Base-by-base conservation (phyloP, 2,797 vertebrate species). In the Characodon lateralis region DNA sequence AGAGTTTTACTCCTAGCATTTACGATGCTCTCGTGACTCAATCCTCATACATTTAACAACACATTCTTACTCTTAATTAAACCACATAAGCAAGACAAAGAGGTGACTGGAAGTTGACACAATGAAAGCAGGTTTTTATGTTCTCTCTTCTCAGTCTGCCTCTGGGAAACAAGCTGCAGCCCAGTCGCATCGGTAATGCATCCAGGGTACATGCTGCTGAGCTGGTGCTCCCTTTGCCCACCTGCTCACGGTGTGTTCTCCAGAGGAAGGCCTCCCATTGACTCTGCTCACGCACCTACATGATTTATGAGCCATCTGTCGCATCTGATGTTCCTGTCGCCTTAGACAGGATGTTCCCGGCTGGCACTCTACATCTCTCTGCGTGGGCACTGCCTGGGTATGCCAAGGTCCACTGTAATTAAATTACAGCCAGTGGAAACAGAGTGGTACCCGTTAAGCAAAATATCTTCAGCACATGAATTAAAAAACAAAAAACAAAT, bases 261-360 rank as follows among this genome's bases (percentile, higher is more conserved):
- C 89, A 91, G 93, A 93, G 90, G 86, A 92, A 92, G 89, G 85
- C 88, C 89, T 91, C 92, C 92, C 81, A 83, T 93, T 84, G 84
- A 89, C 90, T 82, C 89, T 71, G 78, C 75, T 86, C 88, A 85
- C 79, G 89, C 91, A 94, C 92, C 89, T 95, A 89, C 92, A 95
- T 95, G 94, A 95, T 95, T 95, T 94, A 95, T 95, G 93, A 95
- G 94, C 95, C 95, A 96, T 96, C 95, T 96, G 95, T 93, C 92
- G 83, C 71, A 80, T 95, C 94, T 94, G 94, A 94, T 95, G 94
- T 93, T 95, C 93, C 92, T 89, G 91, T 91, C 91, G 92, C 85
- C 91, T 81, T 85, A 93, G 91, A 94, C 93, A 92, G 94, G 94
- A 95, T 93, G 93, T 94, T 94, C 91, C 93, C 89, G 87, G 93